Base-by-base conservation (phyloP, 1,140 invertebrate genomes). In the Aphaenogaster rudis region DNA sequence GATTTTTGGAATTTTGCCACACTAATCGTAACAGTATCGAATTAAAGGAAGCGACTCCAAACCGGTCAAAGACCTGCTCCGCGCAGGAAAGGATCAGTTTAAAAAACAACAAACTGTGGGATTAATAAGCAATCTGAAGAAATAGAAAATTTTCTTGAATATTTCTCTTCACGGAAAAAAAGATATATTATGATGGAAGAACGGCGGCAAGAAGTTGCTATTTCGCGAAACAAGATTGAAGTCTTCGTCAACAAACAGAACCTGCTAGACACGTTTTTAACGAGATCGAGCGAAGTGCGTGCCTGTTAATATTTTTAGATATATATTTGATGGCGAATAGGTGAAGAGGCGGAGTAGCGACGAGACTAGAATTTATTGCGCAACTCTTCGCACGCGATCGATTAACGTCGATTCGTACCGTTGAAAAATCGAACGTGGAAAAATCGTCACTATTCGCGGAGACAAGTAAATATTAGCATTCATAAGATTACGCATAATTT, bases 281-380 rank as follows among this genome's bases (percentile, higher is more conserved):
- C 48, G 33, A 39, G 33, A 69, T 80, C n/a, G 45, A 71, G 36
- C 64, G 17, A 52, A 33, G 13, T 63, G 45, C n/a, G 77, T 36
- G 48, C 33, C 17, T 54, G 48, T 69, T 69, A 80, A 80, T 80
- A 80, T 80, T 80, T 80, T 80, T 80, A 80, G 63, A 80, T 52
- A 28, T 13, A 67, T 28, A 67, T 80, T 80, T 42, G 63, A 80
- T 42, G 36, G n/a, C n/a, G 33, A 80, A 33, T 69, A 52, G 36
- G 33, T 11, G 61, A 69, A 69, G 63, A 80, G 54, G 21, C n/a
- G 63, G 45, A 42, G 13, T 64, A 64, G 36, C 11, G 17, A n/a
- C 33, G 42, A 67, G 33, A 39, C 33, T 69, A 71, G 36, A 81
- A 42, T 81, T 69, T 28, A 71, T 81, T 71, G 64, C 64, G 64